phyloP scores from a whole-genome alignment of 1,140 invertebrate species.

The Heliconius congener region DNA sequence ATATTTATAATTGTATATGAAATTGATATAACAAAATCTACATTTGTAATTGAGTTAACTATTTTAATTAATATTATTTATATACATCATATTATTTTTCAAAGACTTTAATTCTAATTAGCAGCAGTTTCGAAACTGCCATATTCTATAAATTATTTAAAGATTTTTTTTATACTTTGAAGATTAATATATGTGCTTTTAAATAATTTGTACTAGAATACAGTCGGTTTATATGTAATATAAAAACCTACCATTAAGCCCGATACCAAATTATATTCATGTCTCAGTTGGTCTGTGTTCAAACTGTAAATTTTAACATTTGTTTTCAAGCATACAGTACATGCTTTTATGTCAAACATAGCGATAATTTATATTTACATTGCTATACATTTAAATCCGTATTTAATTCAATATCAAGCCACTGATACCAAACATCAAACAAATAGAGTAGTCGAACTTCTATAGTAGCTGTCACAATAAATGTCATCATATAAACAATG shows the following conservation, averaged over 20 bases:
- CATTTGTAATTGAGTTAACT: no score
- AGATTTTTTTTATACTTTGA: no score
- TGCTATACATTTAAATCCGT: background rate
- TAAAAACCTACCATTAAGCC: conserved; percentile 60
- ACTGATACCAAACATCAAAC: background rate
- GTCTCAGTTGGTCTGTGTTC: conserved; percentile 51
- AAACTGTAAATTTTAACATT: conserved; percentile 58
- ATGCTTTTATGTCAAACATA: conserved; percentile 67
- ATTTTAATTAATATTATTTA: no score
- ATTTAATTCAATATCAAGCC: background rate
- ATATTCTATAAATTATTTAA: no score
- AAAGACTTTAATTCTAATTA: no score
- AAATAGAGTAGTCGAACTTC: background rate
- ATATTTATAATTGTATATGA: no score
- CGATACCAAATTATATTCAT: conserved; percentile 60
- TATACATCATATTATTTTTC: no score
- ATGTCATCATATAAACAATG: background rate
- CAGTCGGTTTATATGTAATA: conserved; percentile 13
- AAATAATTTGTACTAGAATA: background rate
- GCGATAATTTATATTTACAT: conserved; percentile 21
- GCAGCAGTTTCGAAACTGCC: no score
- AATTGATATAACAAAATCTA: no score
- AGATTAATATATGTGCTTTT: no score
- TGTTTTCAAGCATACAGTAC: conserved; percentile 62
- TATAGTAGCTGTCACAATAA: background rate